Evolutionary conservation across 2,888 invertebrate species (phyloP).

Genomic region (Operophtera brumata): DNA sequence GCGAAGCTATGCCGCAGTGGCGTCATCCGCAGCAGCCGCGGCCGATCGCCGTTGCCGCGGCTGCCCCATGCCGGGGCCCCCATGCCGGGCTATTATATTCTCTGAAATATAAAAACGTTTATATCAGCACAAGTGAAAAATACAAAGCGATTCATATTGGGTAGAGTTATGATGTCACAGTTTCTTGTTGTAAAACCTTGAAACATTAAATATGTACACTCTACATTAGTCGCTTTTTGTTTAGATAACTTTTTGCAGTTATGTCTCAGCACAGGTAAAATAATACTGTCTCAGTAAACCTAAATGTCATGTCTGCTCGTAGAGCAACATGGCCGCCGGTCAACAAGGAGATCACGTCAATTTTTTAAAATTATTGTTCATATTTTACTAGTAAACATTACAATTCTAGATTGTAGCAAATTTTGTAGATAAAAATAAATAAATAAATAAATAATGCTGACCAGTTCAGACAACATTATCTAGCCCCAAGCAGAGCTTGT

Average conservation of each 20-base stretch:
- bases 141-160: neutral
- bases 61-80: slow-evolving; percentile 76
- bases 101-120: slow-evolving; percentile 26
- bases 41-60: slow-evolving; percentile 75
- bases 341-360: too few species aligned
- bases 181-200: slow-evolving; percentile 3
- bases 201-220: neutral
- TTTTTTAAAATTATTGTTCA: neutral
- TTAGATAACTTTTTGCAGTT: neutral
- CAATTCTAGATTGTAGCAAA: too few species aligned
- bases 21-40: slow-evolving; percentile 80
- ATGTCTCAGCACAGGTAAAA: too few species aligned
- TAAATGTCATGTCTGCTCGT: too few species aligned
- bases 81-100: slow-evolving; percentile 48
- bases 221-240: neutral
- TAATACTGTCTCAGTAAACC: too few species aligned
- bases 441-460: too few species aligned
- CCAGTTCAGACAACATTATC: too few species aligned
- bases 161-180: neutral
- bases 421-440: too few species aligned
- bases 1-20: slow-evolving; percentile 81
- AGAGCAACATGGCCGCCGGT: too few species aligned
- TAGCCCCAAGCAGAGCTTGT: too few species aligned
- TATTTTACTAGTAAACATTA: neutral
- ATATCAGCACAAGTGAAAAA: neutral